Percentiles rank a stretch among this genome's conserved stretches.
phyloP scores from a whole-genome alignment of 1,140 invertebrate species.

The Halyomorpha halys region DNA sequence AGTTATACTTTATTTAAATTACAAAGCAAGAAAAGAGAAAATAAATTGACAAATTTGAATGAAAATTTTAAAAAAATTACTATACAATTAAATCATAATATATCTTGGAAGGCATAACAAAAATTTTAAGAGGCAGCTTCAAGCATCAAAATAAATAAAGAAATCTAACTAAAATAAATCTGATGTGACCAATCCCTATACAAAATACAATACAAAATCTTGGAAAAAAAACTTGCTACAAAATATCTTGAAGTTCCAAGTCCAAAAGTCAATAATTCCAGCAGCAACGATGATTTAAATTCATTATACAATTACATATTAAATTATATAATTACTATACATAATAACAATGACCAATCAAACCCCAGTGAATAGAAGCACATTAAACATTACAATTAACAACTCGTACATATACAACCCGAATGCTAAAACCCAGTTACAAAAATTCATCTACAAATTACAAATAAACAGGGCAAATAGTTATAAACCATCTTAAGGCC shows the following conservation, averaged over 20 bases:
- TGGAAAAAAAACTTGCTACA: not conserved
- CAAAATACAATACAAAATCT: slow-evolving; percentile 13
- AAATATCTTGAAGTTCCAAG: not conserved
- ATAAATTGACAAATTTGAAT: not conserved
- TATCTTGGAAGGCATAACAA: slow-evolving; percentile 2
- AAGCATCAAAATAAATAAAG: not conserved
- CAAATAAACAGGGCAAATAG: slow-evolving; percentile 4
- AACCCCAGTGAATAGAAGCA: slow-evolving; percentile 6
- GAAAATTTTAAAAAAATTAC: not conserved
- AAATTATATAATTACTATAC: slow-evolving; percentile 4
- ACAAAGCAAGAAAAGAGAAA: slow-evolving; percentile 5
- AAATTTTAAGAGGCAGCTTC: not conserved
- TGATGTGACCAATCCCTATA: slow-evolving; percentile 20
- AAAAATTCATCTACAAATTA: slow-evolving; percentile 9
- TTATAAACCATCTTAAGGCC: not conserved
- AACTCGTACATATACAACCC: not conserved
- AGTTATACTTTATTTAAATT: not conserved
- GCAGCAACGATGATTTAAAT: not conserved
- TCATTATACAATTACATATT: not conserved
- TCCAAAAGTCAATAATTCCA: slow-evolving; percentile 2
- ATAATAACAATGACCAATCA: not conserved
- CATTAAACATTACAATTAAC: slow-evolving; percentile 1
- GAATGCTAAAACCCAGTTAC: not conserved
- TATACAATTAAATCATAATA: not conserved
- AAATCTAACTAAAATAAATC: not conserved